A percentile compares a stretch with the other conserved stretches of the same genome.
These are phyloP conservation scores for Heliconius hewitsoni DNA, from an alignment of 1,140 invertebrate genomes.

Conservation along the genomic window DNA sequence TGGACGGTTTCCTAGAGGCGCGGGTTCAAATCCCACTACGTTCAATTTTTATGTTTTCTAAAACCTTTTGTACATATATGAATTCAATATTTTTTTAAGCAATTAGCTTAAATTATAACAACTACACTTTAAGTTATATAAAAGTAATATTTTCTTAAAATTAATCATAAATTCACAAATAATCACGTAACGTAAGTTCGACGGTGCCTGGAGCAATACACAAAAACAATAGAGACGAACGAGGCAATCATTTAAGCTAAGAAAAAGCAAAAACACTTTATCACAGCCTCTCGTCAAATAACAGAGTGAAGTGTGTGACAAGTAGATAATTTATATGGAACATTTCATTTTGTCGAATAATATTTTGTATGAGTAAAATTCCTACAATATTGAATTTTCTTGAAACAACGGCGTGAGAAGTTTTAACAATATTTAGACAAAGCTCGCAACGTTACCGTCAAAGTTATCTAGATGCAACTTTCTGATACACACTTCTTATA, in stretches of 20 bases:
- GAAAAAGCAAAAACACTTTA: constrained; percentile 14
- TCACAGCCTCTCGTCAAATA: constrained; percentile 21
- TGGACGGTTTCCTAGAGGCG: too few relatives aligned
- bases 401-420: constrained; percentile 51
- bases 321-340: constrained; percentile 28
- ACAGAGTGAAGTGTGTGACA: constrained; percentile 17
- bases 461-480: constrained; percentile 42
- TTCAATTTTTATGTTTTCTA: too few relatives aligned
- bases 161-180: too few relatives aligned
- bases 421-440: constrained; percentile 61
- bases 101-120: too few relatives aligned
- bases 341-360: constrained; percentile 24
- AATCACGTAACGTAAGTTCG: too few relatives aligned
- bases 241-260: constrained; percentile 10
- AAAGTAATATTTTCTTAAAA: too few relatives aligned
- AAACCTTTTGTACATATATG: too few relatives aligned
- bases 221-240: constrained; percentile 5
- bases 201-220: not conserved
- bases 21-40: too few relatives aligned
- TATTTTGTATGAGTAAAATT: constrained; percentile 44
- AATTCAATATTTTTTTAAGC: too few relatives aligned
- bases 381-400: constrained; percentile 47
- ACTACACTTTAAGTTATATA: too few relatives aligned
- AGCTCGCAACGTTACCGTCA: constrained; percentile 47
- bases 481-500: constrained; percentile 43